Conservation (phyloP, 2,113 vertebrate genomes). For the Scartelaos histophorus region DNA sequence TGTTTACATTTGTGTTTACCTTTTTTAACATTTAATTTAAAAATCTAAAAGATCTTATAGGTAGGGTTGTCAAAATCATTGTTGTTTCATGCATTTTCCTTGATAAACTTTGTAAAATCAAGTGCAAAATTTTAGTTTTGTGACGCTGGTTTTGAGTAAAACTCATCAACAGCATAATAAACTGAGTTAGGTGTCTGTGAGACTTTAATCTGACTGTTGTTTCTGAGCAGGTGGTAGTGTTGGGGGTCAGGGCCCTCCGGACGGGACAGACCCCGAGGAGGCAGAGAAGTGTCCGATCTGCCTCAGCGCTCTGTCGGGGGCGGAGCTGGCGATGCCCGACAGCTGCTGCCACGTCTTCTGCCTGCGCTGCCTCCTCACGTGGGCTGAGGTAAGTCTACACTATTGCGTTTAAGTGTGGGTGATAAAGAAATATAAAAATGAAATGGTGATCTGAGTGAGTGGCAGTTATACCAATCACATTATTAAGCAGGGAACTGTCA, state of each 20-base stretch:
- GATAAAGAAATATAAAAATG: not conserved
- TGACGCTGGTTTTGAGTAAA: too few relatives aligned
- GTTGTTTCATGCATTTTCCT: too few relatives aligned
- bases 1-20: too few relatives aligned
- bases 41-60: too few relatives aligned
- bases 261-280: conserved; percentile 77
- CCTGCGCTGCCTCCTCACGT: conserved; percentile 90
- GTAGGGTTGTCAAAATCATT: too few relatives aligned
- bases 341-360: conserved; percentile 93
- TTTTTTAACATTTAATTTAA: too few relatives aligned
- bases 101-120: too few relatives aligned
- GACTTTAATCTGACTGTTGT: not conserved
- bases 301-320: conserved; percentile 80
- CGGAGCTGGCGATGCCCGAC: conserved; percentile 88
- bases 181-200: not conserved
- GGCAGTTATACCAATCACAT: too few relatives aligned
- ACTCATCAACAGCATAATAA: not conserved
- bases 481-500: too few relatives aligned
- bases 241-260: conserved; percentile 51
- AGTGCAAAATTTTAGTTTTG: too few relatives aligned
- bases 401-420: not conserved
- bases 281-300: conserved; percentile 90
- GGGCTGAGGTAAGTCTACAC: conserved; percentile 88
- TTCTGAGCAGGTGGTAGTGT: conserved; percentile 33
- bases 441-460: not conserved